Percentiles rank a stretch among this genome's conserved stretches.
Conservation (phyloP, 2,797 vertebrate genomes). For the Esox lucius region DNA sequence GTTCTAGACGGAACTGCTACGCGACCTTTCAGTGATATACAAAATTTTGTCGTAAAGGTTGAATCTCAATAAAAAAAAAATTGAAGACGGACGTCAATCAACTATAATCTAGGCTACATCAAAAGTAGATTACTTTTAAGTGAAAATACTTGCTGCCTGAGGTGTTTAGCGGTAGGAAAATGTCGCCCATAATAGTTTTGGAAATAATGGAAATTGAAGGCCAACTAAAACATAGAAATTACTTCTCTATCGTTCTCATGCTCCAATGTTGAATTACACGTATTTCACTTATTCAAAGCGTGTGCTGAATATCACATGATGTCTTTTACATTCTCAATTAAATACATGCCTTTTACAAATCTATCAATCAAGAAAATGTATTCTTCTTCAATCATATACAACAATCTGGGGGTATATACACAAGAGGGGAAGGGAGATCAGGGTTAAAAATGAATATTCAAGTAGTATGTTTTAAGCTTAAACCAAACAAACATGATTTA, state of each 20-base stretch:
- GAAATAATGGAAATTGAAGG: conserved; percentile 32
- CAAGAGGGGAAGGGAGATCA: conserved; percentile 54
- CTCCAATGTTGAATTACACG: conserved; percentile 2
- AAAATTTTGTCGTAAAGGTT: not conserved
- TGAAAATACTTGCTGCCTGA: not conserved
- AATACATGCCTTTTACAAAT: conserved; percentile 67
- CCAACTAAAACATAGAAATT: not conserved
- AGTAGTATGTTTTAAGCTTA: conserved; percentile 59
- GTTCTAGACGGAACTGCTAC: not conserved
- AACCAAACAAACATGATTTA: too few species aligned
- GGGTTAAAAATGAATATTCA: conserved; percentile 60
- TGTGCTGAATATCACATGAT: conserved; percentile 62
- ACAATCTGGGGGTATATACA: conserved; percentile 59
- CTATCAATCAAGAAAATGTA: conserved; percentile 47
- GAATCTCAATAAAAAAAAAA: not conserved
- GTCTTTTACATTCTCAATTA: conserved; percentile 61
- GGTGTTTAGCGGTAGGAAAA: conserved; percentile 2
- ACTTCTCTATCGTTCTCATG: not conserved
- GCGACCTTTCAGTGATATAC: not conserved
- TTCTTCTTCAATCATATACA: conserved; percentile 58
- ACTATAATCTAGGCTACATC: not conserved
- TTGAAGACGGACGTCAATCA: not conserved
- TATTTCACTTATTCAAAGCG: conserved; percentile 52
- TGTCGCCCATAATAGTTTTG: not conserved
- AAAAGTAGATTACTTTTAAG: not conserved